Evolutionary conservation across 2,888 invertebrate genomes (phyloP), one percentile per base, ranked within the genome.

Genomic region (Pyralis farinalis): DNA sequence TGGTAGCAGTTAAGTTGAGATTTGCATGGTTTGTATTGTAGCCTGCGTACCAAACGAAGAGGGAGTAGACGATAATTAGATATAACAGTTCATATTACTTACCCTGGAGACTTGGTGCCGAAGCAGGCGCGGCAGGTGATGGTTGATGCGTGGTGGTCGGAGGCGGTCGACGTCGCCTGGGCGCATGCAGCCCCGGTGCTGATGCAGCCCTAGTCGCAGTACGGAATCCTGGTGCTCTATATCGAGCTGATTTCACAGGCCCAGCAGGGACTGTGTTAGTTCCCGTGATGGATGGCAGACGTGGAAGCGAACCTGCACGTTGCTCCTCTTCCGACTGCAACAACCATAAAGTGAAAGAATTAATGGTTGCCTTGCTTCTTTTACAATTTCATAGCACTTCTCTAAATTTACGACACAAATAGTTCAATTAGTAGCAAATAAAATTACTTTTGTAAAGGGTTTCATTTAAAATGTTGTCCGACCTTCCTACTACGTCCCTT

Each of bases 171-270:
- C 86, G 88, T 58, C 92, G 92, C 53, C 92, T 90, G 48, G 91
- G 92, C 25, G 91, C 93, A 53, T 95, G 95, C 27, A 96, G 85
- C 0, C 95, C 95, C 1, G 94, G 94, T 0, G 94, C 94, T 10
- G 94, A 94, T 6, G 93, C 92, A 0, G 95, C 93, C 22, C 95
- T 87, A 54, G 95, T 95, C 0, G 94, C 93, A 31, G 94, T 91
- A 25, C 92, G 91, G 80, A 94, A 94, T 1, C 95, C 96, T 0
- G 96, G 96, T 1, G 97, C 96, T 3, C 97, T 90, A 74, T 97
- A 97, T 28, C 97, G 90, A 30, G 96, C 96, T 37, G 96, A 96
- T 71, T 96, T 96, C 33, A 95, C 96, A 49, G 94, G 78, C 29
- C 91, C 90, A 1, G 87, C 95, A 41, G 93, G 75, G 28, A 78